Base-by-base conservation (phyloP, 2,888 invertebrate genomes). In the Augiades crinisus region DNA sequence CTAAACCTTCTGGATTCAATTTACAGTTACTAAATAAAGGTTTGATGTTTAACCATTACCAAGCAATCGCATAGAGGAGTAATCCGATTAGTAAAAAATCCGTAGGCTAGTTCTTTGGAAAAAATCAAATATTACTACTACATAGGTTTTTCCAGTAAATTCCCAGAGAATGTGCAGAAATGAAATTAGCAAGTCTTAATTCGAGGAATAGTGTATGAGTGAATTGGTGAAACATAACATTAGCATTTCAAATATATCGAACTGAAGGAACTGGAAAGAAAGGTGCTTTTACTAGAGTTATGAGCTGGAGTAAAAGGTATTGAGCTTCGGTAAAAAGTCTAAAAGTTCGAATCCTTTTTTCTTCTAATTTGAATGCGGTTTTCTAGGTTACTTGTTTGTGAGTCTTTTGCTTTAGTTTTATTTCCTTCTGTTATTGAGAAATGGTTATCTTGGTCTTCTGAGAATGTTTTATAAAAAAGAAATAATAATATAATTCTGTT, bases 201-300 rank as follows among this genome's bases (percentile, higher is more conserved):
- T 71, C 63, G 51, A 54, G 47, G 59, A 67, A 64, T 67, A 60
- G 60, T 60, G 46, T 36, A 46, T 49, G 60, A 65, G 58, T 58
- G 68, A 70, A 72, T 72, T 70, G 68, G 62, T 67, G 62, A 58
- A 66, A 63, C 65, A 64, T 59, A 61, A 57, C 65, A 78, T 79
- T 78, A 70, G 72, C 73, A 78, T 77, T 72, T 67, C 64, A 65
- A 67, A 72, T 70, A 62, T 41, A 33, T 38, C 47, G 52, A 47
- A 24, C 45, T 45, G 45, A 34, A n/a, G 45, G 24, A 24, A 16
- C 34, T 36, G 45, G 12, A 5, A 21, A n/a, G n/a, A 14, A 33
- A 21, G 33, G 44, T 21, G 21, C 33, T 44, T 44, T 14, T 17
- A 10, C 7, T 13, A 44, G 44, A 44, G 44, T 44, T 44, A 44